Base-by-base conservation (phyloP, 2,888 invertebrate species). In the Drosophila affinis region DNA sequence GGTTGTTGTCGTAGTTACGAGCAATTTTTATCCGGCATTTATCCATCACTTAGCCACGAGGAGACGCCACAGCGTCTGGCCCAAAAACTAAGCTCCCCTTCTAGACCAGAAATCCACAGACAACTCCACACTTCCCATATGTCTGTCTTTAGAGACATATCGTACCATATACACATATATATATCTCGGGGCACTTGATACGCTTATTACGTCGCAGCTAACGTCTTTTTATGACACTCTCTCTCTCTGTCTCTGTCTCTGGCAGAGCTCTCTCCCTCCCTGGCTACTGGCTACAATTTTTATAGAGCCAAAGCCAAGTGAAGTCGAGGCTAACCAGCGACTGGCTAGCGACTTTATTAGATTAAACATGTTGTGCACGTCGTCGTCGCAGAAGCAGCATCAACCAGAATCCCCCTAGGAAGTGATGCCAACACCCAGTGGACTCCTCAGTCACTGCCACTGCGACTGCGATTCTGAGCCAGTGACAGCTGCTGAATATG, bases 351-450 rank as follows among this genome's bases (percentile, higher is more conserved):
- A 87, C 81, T 85, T 87, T 89, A 87, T 89, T 87, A 81, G 89
- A 89, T 88, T 88, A 86, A 83, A 78, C 84, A 89, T 81, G 89
- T 88, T 87, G 88, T 77, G 77, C 78, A 77, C 86, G 76, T 83
- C 78, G 65, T 5, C 18, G 1, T 18, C 18, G 1, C 18, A 1
- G 18, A 18, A 18, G 2, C 18, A 18, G 18, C 1, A 18, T 39
- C 39, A 69, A 46, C 64, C 53, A 71, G 53, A 32, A 48, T 14
- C 12, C 6, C 6, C 53, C 18, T 29, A 18, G 34, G 17, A 14
- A 51, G 65, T 45, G 65, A 27, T 68, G 65, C 49, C 45, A 6
- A 6, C 2, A 32, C 14, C 3, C 21, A 21, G 65, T 49, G 67
- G 67, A 65, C 55, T 55, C n/a, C 55, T 55, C n/a, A 4, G 47